Evolutionary conservation across 2,888 invertebrate species (phyloP), one percentile per base, ranked within the genome.

Genomic region (Altica lythri): DNA sequence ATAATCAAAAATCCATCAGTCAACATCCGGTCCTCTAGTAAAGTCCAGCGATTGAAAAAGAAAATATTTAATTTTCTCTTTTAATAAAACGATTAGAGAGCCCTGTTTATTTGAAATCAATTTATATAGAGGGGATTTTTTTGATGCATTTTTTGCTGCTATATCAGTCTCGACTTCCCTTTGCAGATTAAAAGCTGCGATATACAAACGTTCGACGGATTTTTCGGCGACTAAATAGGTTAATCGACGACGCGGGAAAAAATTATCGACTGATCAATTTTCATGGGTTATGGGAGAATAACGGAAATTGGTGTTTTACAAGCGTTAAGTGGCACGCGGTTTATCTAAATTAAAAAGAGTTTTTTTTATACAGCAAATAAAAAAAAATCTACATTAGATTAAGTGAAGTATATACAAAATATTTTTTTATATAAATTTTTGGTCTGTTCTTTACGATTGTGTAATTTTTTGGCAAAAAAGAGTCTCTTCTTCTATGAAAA

Each of bases 11-110:
- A 42, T 13, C 18, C 32, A 29, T n/a, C 46, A 59, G 13, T 46
- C 57, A 53, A 44, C 40, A 46, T 48, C 52, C 58, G 63, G 55
- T 50, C 57, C 37, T 43, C 52, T 55, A n/a, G 55, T 44, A 32
- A 42, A 56, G 62, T 58, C 62, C 62, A 52, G 55, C 52, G 60
- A 61, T 65, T 65, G 55, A 48, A 61, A 64, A 61, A 64, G 64
- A 65, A 67, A 67, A 65, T 67, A 67, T 67, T 67, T 64, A 63
- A 64, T 65, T 63, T 64, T 54, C 53, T 57, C 62, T 67, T 65
- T 67, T 65, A 67, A 60, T 67, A 65, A 64, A 67, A 57, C 64
- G 64, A 64, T 66, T 64, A 65, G 65, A 64, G 65, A 57, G 61
- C 49, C 49, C 32, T 53, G 64, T 63, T 65, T 65, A 64, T 64